Evolutionary conservation across 2,113 vertebrate genomes (phyloP).

Genomic region (Erpornis zantholeuca): DNA sequence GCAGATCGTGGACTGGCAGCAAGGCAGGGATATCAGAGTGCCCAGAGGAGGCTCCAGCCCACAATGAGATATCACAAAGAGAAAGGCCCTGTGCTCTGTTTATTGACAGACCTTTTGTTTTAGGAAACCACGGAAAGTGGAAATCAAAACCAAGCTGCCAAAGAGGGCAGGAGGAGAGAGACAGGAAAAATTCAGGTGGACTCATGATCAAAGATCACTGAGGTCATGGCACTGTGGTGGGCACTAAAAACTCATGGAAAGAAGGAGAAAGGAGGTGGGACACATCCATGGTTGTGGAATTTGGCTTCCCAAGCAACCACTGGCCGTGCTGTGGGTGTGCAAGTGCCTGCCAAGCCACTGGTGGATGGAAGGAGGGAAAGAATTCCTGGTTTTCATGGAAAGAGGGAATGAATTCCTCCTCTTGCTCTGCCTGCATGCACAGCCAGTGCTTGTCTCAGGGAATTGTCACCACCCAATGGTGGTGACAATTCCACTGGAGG

Average conservation of each 20-base stretch:
- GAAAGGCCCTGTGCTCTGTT: neutral
- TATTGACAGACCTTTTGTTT: neutral
- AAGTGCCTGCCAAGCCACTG: neutral
- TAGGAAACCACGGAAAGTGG: rapidly evolving
- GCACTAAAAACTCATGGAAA: neutral
- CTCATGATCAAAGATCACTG: neutral
- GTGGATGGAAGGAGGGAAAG: neutral
- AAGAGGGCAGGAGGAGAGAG: neutral
- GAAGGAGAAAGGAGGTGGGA: neutral
- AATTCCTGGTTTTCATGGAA: neutral
- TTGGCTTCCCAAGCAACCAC: neutral
- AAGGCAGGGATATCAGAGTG: neutral
- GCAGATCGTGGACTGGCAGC: neutral
- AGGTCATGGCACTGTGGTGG: neutral
- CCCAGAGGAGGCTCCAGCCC: neutral
- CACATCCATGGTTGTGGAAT: neutral
- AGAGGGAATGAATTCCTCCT: neutral
- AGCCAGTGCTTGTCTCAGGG: neutral
- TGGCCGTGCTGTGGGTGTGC: neutral
- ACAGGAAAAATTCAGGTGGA: neutral
- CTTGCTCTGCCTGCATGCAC: neutral
- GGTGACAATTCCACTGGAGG: no score
- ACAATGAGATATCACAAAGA: neutral
- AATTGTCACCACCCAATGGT: neutral
- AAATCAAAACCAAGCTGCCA: neutral